Base-by-base conservation (phyloP, 2,113 vertebrate genomes). In the Megatriorchis doriae region DNA sequence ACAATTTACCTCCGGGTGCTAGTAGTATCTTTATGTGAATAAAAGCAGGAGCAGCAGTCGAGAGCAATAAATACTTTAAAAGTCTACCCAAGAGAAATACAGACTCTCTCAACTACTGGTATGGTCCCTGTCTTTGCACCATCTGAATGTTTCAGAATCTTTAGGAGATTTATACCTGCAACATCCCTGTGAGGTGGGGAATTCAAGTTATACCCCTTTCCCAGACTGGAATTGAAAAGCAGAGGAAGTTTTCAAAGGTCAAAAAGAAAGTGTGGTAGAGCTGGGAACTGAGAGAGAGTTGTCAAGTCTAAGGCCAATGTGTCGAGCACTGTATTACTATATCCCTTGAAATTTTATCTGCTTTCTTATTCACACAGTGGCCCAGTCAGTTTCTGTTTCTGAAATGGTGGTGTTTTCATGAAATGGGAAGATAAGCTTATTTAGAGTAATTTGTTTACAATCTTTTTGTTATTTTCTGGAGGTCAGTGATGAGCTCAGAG, bases 311-410 rank as follows among this genome's bases (percentile, higher is more conserved):
- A 65, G 16, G 27, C 11, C 36, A 19, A 11, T 40, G 16, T 75
- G 11, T 75, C 0, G 0, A 93, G 47, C 20, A 16, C 40, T 21
- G 2, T 36, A 6, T 53, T 85, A 10, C 27, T 32, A 9, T 27
- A 80, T 16, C 21, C 21, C 21, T 27, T 34, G 31, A 72, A 73
- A 43, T 86, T 47, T 36, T 38, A 6, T 31, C 53, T 80, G 14
- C 31, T 85, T 89, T 93, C 59, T 74, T 17, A 36, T 59, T 82
- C 20, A 31, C 20, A 7, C 23, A 72, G 48, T 27, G 36, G 6
- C 16, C 27, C 23, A 7, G 38, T 29, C 26, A 36, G 10, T 31
- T 93, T 88, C 45, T 81, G 34, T 36, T 81, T 59, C 66, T 66
- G 34, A 68, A 53, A 42, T 16, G 12, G 4, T 71, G 8, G 7